Base-by-base conservation (phyloP, 2,113 vertebrate genomes). In the Rutilus rutilus region DNA sequence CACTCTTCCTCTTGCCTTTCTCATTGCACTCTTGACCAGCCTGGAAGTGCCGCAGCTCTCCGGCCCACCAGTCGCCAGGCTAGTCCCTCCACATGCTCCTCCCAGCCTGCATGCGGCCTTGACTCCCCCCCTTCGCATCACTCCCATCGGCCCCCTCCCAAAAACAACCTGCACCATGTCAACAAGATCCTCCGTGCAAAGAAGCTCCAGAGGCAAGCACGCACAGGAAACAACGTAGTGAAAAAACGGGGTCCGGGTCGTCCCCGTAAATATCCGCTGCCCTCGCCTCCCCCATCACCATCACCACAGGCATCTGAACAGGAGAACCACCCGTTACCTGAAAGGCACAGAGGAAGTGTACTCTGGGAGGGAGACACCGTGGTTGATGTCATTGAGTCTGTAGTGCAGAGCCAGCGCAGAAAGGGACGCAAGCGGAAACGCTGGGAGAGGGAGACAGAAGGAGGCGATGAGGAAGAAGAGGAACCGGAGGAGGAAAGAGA, bases 101-200 rank as follows among this genome's bases (percentile, higher is more conserved):
- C 82, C 5, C 90, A 89, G 71, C 33, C 78, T 67, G 21, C 88
- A 85, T 93, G 90, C 86, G 90, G 90, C 90, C 83, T 92, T 85
- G 91, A 93, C 75, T 86, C 90, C 74, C 89, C 94, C 15, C 82
- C 92, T 86, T 86, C 78, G 0, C 57, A 69, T 59, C 64, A 79
- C 57, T 88, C 92, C 39, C 92, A 93, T 59, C 89, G 92, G 39
- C 95, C 97, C 89, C 95, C 96, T 90, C 96, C 97, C 1, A 99
- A 98, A 93, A 97, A 98, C 95, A 99, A 97, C 90, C 94, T 99
- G 91, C 97, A 98, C 91, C 98, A 99, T 0, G 98, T 99, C 90
- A 99, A 99, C 95, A 99, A 99, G 94, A 99, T 99, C 93, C 94
- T 99, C 86, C 98, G 98, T 84, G 98, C 97, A 92, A 99, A 99